A percentile compares a stretch with the other conserved stretches of the same genome.
Evolutionary conservation across 2,888 invertebrate genomes (phyloP).

Genomic region (Rotaria socialis): DNA sequence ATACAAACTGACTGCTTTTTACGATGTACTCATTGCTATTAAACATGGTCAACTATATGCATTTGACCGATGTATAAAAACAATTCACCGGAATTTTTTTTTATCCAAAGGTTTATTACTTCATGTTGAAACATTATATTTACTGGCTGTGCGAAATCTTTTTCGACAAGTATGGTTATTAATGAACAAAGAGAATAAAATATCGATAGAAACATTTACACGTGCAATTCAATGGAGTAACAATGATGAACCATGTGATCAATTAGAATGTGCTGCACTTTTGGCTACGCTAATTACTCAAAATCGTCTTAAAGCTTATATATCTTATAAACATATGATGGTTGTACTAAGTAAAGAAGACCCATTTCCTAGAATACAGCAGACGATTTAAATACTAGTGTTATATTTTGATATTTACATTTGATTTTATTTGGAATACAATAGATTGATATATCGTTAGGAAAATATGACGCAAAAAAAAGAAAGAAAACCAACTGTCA

Average conservation of each 20-base stretch:
- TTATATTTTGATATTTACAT: not conserved
- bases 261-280: not conserved
- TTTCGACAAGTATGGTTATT: conserved; percentile 11
- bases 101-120: not conserved
- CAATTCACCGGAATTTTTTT: not conserved
- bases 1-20: not conserved
- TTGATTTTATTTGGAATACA: no score
- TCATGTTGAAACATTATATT: not conserved
- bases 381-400: not conserved
- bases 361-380: conserved; percentile 35
- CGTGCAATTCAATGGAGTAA: not conserved
- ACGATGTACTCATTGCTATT: not conserved
- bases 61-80: not conserved
- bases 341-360: conserved; percentile 36
- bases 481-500: no score
- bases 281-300: not conserved
- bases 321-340: conserved; percentile 32
- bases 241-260: not conserved
- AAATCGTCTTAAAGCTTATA: conserved; percentile 33
- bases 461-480: no score
- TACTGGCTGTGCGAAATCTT: not conserved
- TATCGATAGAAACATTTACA: not conserved
- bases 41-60: conserved; percentile 6
- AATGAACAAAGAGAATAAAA: conserved; percentile 1
- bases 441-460: no score